Percentiles rank a stretch among this genome's conserved stretches.
phyloP scores from a whole-genome alignment of 2,113 vertebrate genomes.

The Takifugu bimaculatus region DNA sequence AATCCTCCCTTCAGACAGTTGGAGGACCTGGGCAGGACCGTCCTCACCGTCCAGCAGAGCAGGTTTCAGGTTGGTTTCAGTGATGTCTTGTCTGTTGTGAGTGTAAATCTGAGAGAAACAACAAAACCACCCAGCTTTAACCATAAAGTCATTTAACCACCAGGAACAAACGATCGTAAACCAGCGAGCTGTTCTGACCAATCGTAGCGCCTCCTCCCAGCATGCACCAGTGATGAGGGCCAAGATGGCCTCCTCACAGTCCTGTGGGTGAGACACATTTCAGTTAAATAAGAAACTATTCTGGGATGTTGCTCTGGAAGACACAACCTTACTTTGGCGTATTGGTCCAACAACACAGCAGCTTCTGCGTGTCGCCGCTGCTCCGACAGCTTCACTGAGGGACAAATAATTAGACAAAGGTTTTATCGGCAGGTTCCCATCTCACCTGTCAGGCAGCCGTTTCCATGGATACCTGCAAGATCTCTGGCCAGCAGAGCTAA shows the following conservation, averaged over 20 bases:
- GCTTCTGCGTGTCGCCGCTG: slow-evolving; percentile 82
- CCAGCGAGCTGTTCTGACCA: slow-evolving; percentile 72
- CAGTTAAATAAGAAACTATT: not conserved
- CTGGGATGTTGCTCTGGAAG: not conserved
- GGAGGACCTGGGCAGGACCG: not conserved
- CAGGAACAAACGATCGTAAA: too few relatives aligned
- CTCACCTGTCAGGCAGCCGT: not conserved
- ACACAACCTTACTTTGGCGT: slow-evolving; percentile 77
- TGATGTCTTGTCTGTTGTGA: slow-evolving; percentile 86
- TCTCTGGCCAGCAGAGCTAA: slow-evolving; percentile 78
- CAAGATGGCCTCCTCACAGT: slow-evolving; percentile 90
- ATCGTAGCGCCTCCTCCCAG: slow-evolving; percentile 92
- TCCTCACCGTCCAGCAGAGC: slow-evolving; percentile 85
- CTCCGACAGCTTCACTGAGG: slow-evolving; percentile 83
- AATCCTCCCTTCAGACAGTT: not conserved
- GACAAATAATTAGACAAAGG: not conserved
- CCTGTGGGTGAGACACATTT: slow-evolving; percentile 66
- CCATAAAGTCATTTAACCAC: too few relatives aligned
- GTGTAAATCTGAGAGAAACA: slow-evolving; percentile 81
- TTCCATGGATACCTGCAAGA: slow-evolving; percentile 77
- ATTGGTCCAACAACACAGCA: slow-evolving; percentile 90
- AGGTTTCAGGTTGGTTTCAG: slow-evolving; percentile 91
- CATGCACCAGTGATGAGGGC: slow-evolving; percentile 83
- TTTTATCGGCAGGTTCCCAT: not conserved
- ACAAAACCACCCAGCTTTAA: not conserved